Conservation (phyloP, 2,888 invertebrate species). For the Malthinus seriepunctatus region DNA sequence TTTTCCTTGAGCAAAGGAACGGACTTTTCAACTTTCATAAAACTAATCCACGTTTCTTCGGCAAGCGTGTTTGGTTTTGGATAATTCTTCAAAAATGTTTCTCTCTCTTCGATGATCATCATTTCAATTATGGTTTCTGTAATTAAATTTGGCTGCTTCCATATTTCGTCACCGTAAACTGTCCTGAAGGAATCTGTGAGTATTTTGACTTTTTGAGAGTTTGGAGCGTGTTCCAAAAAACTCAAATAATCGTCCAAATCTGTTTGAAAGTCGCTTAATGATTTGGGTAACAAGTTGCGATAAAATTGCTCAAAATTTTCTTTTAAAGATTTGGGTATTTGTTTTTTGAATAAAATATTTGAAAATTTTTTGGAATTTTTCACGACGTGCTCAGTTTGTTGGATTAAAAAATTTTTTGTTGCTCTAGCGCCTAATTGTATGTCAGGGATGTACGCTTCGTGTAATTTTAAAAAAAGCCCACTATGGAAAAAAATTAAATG, state of each 20-base stretch:
- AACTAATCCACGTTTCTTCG: conserved; percentile 11
- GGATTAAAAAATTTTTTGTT: conserved; percentile 14
- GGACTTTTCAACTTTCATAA: conserved; percentile 14
- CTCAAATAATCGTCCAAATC: background rate
- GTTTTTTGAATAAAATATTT: conserved; percentile 5
- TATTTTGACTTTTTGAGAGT: background rate
- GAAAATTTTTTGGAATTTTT: conserved; percentile 2
- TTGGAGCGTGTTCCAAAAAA: background rate
- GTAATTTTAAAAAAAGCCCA: conserved; percentile 16
- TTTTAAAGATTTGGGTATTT: conserved; percentile 7
- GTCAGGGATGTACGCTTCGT: conserved; percentile 7
- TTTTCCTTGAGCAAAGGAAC: conserved; percentile 15
- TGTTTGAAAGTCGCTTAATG: background rate
- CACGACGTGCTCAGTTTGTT: conserved; percentile 12
- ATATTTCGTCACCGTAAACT: conserved; percentile 11
- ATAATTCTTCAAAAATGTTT: conserved; percentile 4
- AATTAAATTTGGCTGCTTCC: background rate
- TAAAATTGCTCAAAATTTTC: conserved; percentile 12
- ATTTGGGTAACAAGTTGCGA: conserved; percentile 13
- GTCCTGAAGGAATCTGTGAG: background rate
- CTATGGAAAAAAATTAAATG: conserved; percentile 7
- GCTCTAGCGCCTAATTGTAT: conserved; percentile 15
- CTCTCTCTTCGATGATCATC: conserved; percentile 14
- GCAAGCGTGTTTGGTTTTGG: background rate
- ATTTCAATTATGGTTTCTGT: conserved; percentile 1